Evolutionary conservation across 2,113 vertebrate genomes (phyloP).

Genomic region (Balaenoptera acutorostrata): DNA sequence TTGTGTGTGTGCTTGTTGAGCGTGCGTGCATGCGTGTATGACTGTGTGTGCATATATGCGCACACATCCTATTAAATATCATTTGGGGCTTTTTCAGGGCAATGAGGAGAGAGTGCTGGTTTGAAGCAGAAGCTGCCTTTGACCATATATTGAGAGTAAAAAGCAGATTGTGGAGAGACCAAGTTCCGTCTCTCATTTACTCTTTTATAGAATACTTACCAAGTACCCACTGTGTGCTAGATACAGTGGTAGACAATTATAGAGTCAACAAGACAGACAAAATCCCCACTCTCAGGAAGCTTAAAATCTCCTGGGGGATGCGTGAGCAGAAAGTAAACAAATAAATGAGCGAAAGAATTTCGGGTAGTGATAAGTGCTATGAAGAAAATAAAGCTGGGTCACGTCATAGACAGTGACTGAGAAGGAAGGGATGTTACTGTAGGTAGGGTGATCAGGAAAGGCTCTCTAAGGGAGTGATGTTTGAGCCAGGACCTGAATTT

Average conservation of each 20-base stretch:
- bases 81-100: background rate
- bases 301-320: background rate
- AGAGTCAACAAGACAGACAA: background rate
- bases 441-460: background rate
- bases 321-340: background rate
- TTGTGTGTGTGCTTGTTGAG: background rate
- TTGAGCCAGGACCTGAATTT: background rate
- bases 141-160: background rate
- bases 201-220: background rate
- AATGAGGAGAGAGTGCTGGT: background rate
- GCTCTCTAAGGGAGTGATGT: background rate
- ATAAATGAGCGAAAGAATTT: background rate
- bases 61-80: background rate
- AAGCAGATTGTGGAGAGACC: background rate
- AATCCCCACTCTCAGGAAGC: background rate
- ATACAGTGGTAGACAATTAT: background rate
- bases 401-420: background rate
- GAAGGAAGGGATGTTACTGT: background rate
- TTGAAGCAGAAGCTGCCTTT: background rate
- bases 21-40: background rate
- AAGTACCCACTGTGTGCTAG: background rate
- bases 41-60: rapidly evolving
- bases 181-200: background rate
- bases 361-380: background rate
- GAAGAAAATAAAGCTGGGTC: background rate